phyloP scores from a whole-genome alignment of 2,113 vertebrate genomes.

The Apodemus sylvaticus region DNA sequence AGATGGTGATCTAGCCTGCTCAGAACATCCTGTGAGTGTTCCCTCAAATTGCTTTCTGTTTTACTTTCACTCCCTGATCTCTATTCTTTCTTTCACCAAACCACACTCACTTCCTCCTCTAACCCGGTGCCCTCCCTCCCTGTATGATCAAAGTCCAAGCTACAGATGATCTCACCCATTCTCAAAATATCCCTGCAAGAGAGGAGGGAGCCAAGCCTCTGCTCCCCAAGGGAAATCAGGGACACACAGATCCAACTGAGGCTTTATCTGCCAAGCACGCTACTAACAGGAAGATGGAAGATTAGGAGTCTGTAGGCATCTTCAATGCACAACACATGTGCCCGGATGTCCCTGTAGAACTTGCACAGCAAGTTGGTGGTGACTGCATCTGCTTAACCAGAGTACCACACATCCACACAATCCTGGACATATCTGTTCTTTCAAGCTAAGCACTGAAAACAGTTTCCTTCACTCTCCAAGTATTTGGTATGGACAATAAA shows the following conservation, averaged over 20 bases:
- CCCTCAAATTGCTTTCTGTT: constrained; percentile 62
- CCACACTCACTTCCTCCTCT: background rate
- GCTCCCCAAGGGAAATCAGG: background rate
- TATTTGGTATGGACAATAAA: background rate
- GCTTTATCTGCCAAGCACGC: background rate
- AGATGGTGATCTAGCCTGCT: background rate
- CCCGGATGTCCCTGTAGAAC: background rate
- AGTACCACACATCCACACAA: background rate
- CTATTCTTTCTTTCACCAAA: constrained; percentile 39
- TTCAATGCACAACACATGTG: background rate
- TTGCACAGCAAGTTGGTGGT: background rate
- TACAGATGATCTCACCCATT: constrained; percentile 49
- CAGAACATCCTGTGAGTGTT: constrained; percentile 57
- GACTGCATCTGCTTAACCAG: background rate
- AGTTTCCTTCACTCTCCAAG: background rate
- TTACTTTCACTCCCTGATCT: constrained; percentile 51
- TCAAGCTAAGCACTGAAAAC: background rate
- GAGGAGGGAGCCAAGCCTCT: constrained; percentile 36
- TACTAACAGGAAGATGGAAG: background rate
- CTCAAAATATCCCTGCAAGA: constrained; percentile 47
- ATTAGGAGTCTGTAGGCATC: background rate
- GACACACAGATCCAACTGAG: background rate
- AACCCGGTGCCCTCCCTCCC: constrained; percentile 42
- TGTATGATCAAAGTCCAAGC: constrained; percentile 65
- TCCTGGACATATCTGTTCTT: background rate